These are phyloP conservation scores for Megaceryle alcyon DNA, from an alignment of 2,797 vertebrate species.

Conservation along the genomic window DNA sequence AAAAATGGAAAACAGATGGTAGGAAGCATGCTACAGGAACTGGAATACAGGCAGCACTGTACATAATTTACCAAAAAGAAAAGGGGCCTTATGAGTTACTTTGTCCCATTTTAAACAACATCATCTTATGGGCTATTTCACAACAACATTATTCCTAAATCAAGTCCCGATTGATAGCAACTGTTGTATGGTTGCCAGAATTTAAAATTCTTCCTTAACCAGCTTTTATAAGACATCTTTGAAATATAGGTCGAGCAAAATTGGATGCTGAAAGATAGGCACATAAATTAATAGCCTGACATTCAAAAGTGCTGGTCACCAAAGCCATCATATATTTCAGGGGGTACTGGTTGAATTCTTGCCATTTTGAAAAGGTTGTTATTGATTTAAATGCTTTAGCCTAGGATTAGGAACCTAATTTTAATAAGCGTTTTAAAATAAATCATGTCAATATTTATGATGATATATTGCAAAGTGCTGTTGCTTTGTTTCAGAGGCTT, in stretches of 20 bases:
- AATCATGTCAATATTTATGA: conserved; percentile 25
- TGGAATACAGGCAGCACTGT: conserved; percentile 60
- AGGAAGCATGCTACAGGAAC: conserved; percentile 68
- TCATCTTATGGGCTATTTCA: conserved; percentile 43
- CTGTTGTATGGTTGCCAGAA: not conserved
- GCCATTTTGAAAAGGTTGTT: not conserved
- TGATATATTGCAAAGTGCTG: not conserved
- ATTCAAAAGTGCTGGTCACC: conserved; percentile 19
- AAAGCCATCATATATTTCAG: conserved; percentile 20
- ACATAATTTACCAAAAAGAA: conserved; percentile 53
- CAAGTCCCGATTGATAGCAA: not conserved
- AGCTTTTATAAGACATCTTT: not conserved
- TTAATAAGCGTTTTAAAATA: conserved; percentile 41
- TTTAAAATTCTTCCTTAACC: not conserved
- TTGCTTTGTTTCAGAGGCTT: conserved; percentile 38
- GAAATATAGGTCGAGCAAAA: conserved; percentile 33
- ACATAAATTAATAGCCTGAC: conserved; percentile 1
- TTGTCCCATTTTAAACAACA: conserved; percentile 23
- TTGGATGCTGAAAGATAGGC: conserved; percentile 11
- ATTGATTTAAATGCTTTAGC: conserved; percentile 20
- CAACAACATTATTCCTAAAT: conserved; percentile 22
- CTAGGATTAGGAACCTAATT: conserved; percentile 54
- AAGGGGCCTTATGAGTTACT: conserved; percentile 17
- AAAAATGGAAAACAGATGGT: conserved; percentile 82
- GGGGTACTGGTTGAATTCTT: not conserved